Evolutionary conservation across 2,113 vertebrate species (phyloP).

Genomic region (Coptodon rendalli): DNA sequence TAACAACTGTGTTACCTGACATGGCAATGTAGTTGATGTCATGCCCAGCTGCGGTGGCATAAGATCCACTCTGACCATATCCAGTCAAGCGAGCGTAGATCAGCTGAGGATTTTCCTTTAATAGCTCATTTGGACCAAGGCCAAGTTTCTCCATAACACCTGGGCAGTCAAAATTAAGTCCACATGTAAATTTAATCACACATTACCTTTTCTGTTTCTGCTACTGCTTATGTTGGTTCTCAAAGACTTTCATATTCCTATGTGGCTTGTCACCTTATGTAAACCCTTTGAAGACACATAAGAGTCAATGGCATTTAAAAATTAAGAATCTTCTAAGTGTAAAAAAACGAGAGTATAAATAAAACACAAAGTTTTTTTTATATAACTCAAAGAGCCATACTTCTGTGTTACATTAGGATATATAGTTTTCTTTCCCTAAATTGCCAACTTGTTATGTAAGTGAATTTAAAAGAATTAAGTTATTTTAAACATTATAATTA

Average conservation of each 20-base stretch:
- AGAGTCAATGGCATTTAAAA: not conserved
- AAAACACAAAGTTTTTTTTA: not conserved
- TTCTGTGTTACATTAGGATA: not conserved
- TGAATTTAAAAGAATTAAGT: not conserved
- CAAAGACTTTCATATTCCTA: not conserved
- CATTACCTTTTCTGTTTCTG: not conserved
- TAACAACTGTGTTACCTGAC: slow-evolving; percentile 74
- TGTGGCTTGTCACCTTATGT: not conserved
- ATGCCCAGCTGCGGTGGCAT: slow-evolving; percentile 80
- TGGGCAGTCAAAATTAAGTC: slow-evolving; percentile 19
- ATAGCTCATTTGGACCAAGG: slow-evolving; percentile 80
- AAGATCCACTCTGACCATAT: slow-evolving; percentile 84
- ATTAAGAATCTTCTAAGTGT: not conserved
- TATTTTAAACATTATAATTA: not conserved
- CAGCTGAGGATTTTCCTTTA: slow-evolving; percentile 81
- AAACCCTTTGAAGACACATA: not conserved
- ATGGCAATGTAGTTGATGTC: slow-evolving; percentile 94
- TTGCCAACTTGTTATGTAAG: not conserved
- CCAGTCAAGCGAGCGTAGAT: slow-evolving; percentile 92
- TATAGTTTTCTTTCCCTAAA: not conserved
- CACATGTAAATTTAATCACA: not conserved
- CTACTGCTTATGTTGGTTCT: not conserved
- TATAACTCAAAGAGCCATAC: not conserved
- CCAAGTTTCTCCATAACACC: slow-evolving; percentile 95
- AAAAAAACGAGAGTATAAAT: not conserved